Evolutionary conservation across 1,140 invertebrate genomes (phyloP).

Genomic region (Trissolcus basalis): DNA sequence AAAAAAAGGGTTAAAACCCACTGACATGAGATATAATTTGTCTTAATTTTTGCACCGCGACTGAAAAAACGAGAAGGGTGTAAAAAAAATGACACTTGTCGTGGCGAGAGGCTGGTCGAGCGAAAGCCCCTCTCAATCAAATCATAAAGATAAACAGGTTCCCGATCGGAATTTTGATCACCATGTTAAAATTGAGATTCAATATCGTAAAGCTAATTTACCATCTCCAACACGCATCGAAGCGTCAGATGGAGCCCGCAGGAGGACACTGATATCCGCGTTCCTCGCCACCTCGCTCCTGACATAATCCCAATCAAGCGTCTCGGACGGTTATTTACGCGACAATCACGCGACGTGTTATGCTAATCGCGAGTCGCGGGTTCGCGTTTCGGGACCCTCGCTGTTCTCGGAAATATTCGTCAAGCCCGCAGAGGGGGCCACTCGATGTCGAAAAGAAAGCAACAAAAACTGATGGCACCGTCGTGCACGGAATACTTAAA

Average conservation of each 20-base stretch:
- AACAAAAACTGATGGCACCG: no score
- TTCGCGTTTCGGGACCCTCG: no score
- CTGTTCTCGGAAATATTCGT: no score
- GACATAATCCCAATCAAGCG: conserved; percentile 33
- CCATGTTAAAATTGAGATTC: neutral
- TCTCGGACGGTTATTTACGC: conserved; percentile 50
- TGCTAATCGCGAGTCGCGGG: conserved; percentile 40
- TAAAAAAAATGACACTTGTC: no score
- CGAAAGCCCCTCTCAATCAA: neutral
- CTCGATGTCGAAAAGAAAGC: no score
- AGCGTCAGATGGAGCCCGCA: neutral
- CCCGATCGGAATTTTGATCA: neutral
- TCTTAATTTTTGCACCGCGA: no score
- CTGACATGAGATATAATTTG: no score
- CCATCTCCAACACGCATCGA: neutral
- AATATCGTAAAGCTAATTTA: neutral
- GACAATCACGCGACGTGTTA: conserved; percentile 56
- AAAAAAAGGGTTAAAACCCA: neutral
- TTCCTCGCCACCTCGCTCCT: conserved; percentile 7
- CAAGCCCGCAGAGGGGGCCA: no score
- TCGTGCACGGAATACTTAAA: no score
- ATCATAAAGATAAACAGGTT: conserved; percentile 2
- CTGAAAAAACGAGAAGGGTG: no score
- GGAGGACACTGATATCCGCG: conserved; percentile 6
- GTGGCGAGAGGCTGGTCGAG: no score